Percentiles rank a stretch among this genome's conserved stretches.
Conservation (phyloP, 2,113 vertebrate species). For the Gila orcuttii region DNA sequence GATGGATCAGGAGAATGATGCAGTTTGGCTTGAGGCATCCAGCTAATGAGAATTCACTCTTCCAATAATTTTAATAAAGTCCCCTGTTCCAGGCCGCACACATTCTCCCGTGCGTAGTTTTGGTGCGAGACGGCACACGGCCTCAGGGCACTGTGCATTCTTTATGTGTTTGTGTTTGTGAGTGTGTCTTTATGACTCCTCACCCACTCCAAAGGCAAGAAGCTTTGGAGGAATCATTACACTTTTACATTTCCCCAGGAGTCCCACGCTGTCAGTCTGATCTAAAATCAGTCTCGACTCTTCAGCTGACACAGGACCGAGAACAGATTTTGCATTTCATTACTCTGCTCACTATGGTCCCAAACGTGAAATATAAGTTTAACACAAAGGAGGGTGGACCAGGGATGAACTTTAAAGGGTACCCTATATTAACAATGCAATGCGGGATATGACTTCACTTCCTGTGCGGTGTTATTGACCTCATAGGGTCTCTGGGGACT, state of each 20-base stretch:
- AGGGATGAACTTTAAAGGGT: not conserved
- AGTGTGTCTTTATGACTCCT: constrained; percentile 8
- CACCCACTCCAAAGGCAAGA: not conserved
- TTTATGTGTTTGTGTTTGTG: constrained; percentile 7
- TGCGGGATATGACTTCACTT: constrained; percentile 19
- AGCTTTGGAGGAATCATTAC: not conserved
- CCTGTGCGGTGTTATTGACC: not conserved
- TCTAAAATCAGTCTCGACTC: not conserved
- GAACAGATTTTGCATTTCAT: not conserved
- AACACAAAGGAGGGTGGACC: not conserved
- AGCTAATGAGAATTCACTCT: constrained; percentile 58
- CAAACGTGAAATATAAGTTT: not conserved
- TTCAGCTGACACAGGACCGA: not conserved
- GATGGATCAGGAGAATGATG: constrained; percentile 34
- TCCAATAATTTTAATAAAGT: constrained; percentile 51
- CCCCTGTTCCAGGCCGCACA: not conserved
- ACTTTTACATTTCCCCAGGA: not conserved
- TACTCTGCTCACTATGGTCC: not conserved
- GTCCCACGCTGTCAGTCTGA: not conserved
- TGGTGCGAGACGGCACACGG: constrained; percentile 17
- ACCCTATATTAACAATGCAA: not conserved
- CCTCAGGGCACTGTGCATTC: not conserved
- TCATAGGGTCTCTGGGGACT: not conserved
- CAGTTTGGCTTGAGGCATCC: constrained; percentile 56
- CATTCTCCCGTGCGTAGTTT: not conserved